These are phyloP conservation scores for Huso huso DNA, from an alignment of 2,797 vertebrate genomes.

Conservation along the genomic window DNA sequence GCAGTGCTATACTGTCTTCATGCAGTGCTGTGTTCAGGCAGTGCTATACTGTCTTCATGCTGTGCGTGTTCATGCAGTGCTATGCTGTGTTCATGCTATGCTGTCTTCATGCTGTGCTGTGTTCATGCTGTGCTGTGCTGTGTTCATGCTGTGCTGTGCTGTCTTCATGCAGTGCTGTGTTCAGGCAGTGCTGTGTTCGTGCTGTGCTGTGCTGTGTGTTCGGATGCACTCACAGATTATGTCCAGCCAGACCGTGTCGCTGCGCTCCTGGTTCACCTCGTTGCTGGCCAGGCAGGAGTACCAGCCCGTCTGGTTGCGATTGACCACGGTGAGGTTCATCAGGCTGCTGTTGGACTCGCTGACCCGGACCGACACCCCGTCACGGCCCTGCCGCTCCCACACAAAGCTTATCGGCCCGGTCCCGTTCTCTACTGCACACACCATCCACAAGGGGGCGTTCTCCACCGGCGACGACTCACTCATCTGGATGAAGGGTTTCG, in stretches of 20 bases:
- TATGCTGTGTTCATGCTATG: too few species aligned
- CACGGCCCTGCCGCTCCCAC: slow-evolving; percentile 60
- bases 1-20: too few species aligned
- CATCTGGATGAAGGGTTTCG: slow-evolving; percentile 66
- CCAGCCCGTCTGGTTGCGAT: slow-evolving; percentile 72
- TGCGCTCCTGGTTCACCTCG: slow-evolving; percentile 65
- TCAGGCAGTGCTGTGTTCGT: too few species aligned
- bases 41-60: too few species aligned
- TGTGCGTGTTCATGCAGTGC: neutral
- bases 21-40: too few species aligned
- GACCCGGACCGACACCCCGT: slow-evolving; percentile 39
- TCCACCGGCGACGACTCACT: slow-evolving; percentile 60
- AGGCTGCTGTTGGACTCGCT: slow-evolving; percentile 37
- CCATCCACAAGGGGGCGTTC: slow-evolving; percentile 56
- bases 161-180: too few species aligned
- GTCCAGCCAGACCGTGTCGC: slow-evolving; percentile 64
- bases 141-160: neutral
- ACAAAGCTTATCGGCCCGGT: slow-evolving; percentile 65
- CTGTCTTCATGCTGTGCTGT: neutral
- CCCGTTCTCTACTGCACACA: slow-evolving; percentile 67
- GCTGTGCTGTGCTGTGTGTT: neutral
- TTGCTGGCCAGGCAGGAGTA: slow-evolving; percentile 69
- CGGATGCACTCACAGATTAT: slow-evolving; percentile 73
- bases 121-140: too few species aligned
- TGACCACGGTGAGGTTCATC: slow-evolving; percentile 55